These are phyloP conservation scores for Chrysemys picta DNA, from an alignment of 2,113 vertebrate genomes.

Conservation along the genomic window DNA sequence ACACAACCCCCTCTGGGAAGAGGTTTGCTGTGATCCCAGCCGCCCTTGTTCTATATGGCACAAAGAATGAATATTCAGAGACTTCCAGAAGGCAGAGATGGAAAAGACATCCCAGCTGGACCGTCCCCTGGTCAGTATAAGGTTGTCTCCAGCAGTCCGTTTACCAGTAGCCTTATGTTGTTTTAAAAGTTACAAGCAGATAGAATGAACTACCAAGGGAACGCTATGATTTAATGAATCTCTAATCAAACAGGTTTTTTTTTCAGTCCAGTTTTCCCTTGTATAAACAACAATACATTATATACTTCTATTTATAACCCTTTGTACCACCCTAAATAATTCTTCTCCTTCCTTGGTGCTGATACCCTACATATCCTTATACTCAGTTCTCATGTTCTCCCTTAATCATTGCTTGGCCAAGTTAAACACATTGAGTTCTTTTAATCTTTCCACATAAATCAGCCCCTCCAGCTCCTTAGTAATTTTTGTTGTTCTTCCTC, in stretches of 20 bases:
- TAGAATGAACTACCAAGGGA: no score
- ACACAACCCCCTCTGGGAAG: background rate
- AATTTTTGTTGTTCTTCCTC: background rate
- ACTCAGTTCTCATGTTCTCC: background rate
- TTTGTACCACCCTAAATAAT: background rate
- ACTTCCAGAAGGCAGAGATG: background rate
- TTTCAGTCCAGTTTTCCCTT: background rate
- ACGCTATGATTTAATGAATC: background rate
- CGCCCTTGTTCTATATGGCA: background rate
- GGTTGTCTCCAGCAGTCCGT: background rate
- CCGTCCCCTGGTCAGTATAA: background rate
- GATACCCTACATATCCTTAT: background rate
- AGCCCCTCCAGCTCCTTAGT: background rate
- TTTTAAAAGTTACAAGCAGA: background rate
- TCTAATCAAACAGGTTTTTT: background rate
- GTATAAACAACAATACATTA: background rate
- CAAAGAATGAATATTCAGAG: background rate
- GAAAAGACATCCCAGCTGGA: background rate
- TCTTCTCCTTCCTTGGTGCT: background rate
- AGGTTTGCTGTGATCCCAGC: slow-evolving; percentile 12
- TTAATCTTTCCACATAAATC: background rate
- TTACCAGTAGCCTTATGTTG: background rate
- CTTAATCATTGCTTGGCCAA: background rate
- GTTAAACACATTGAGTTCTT: background rate
- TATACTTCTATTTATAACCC: background rate